These are phyloP conservation scores for Andrena minutula DNA, from an alignment of 2,888 invertebrate species.

Conservation along the genomic window DNA sequence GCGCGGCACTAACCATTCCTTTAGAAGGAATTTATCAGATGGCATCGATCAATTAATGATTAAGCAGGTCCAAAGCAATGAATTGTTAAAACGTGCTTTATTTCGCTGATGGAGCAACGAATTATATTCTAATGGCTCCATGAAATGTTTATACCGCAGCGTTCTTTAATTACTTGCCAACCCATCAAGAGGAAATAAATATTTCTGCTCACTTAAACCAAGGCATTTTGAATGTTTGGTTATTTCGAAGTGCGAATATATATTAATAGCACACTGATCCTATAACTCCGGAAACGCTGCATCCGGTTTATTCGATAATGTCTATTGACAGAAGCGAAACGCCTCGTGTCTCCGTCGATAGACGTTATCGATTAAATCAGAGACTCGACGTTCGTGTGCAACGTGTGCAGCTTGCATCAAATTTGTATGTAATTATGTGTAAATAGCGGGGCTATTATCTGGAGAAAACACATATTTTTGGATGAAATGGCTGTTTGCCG, in stretches of 20 bases:
- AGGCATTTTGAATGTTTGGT: neutral
- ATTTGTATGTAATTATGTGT: neutral
- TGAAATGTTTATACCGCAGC: neutral
- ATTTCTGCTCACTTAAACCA: neutral
- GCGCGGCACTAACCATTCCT: neutral
- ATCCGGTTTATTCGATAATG: neutral
- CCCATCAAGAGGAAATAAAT: neutral
- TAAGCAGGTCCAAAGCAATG: neutral
- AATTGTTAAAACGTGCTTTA: too few species aligned
- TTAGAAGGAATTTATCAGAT: neutral
- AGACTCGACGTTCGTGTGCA: neutral
- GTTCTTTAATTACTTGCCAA: neutral
- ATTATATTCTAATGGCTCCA: neutral
- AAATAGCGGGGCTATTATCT: neutral
- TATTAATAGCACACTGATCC: neutral
- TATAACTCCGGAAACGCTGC: neutral
- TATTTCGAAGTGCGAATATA: too few species aligned
- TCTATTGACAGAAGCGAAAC: conserved; percentile 4
- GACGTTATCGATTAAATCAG: neutral
- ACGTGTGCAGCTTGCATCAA: neutral
- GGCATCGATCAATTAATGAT: neutral
- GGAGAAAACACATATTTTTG: neutral
- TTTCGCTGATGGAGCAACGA: too few species aligned
- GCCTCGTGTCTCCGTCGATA: neutral
- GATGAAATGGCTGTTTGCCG: neutral